Evolutionary conservation across 2,113 vertebrate species (phyloP).

Genomic region (Syrrhaptes paradoxus): DNA sequence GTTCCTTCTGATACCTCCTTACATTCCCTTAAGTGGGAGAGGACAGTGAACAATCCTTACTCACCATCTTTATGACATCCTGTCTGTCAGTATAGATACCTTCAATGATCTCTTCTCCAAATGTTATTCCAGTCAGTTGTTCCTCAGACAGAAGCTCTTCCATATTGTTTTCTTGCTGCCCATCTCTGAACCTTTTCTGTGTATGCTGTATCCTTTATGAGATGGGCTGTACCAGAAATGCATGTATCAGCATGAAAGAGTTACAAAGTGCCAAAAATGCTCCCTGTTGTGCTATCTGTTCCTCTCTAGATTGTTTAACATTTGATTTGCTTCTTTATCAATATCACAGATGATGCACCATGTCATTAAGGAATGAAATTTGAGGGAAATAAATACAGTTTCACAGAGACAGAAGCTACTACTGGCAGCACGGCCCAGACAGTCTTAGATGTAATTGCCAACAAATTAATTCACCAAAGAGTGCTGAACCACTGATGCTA

Average conservation of each 20-base stretch:
- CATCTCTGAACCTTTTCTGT: not conserved
- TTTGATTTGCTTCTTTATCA: not conserved
- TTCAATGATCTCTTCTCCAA: not conserved
- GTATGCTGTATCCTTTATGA: not conserved
- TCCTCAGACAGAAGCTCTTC: not conserved
- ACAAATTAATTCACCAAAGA: constrained; percentile 59
- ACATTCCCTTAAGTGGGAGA: not conserved
- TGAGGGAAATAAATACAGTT: constrained; percentile 17
- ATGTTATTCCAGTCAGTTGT: not conserved
- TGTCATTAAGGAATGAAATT: not conserved
- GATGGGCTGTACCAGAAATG: not conserved
- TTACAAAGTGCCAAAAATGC: not conserved
- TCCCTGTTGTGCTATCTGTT: not conserved
- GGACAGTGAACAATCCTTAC: not conserved
- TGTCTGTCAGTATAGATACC: not conserved
- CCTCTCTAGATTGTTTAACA: not conserved
- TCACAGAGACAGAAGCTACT: not conserved
- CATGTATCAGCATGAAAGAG: not conserved
- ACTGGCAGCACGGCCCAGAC: not conserved
- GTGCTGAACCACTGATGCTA: constrained; percentile 32
- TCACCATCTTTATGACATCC: not conserved
- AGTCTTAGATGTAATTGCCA: constrained; percentile 53
- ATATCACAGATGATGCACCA: not conserved
- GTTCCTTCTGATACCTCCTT: not conserved
- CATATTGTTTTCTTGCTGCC: not conserved